phyloP scores from a whole-genome alignment of 1,140 invertebrate genomes.

The Drosophila miranda region DNA sequence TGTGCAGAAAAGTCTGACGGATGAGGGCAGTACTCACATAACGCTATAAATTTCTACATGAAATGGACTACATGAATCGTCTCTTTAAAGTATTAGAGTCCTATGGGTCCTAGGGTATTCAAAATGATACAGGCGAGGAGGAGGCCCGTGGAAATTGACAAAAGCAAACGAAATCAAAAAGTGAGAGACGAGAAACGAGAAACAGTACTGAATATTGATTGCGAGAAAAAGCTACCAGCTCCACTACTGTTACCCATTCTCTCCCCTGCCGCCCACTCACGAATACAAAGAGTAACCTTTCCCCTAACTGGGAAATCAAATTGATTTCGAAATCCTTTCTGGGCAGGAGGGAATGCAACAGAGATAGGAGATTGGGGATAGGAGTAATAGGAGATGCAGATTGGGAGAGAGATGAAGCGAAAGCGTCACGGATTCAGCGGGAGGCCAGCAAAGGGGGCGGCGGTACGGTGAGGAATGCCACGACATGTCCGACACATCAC shows the following conservation, averaged over 20 bases:
- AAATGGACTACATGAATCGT: no score
- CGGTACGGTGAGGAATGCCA: conserved; percentile 11
- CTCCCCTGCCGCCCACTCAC: background rate
- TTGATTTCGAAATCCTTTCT: conserved; percentile 75
- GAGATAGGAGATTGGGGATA: conserved; percentile 19
- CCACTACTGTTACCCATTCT: background rate
- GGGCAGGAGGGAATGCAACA: conserved; percentile 38
- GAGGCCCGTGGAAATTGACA: conserved; percentile 66
- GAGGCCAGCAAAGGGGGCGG: no score
- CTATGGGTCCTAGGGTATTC: no score
- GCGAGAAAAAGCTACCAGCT: conserved; percentile 38
- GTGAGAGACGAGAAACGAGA: conserved; percentile 56
- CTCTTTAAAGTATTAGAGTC: no score
- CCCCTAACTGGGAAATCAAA: conserved; percentile 58
- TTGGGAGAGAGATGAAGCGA: background rate
- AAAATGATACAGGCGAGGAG: conserved; percentile 3
- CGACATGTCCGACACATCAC: conserved; percentile 29
- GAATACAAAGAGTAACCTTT: conserved; percentile 21
- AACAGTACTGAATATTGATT: conserved; percentile 78
- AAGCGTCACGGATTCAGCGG: no score
- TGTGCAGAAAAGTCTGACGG: no score
- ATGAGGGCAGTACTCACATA: no score
- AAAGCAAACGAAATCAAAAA: conserved; percentile 75
- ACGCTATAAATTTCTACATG: no score
- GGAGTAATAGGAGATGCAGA: conserved; percentile 16